Percentiles rank a stretch among this genome's conserved stretches.
Evolutionary conservation across 2,888 invertebrate species (phyloP).

Genomic region (Drosophila antonietae): DNA sequence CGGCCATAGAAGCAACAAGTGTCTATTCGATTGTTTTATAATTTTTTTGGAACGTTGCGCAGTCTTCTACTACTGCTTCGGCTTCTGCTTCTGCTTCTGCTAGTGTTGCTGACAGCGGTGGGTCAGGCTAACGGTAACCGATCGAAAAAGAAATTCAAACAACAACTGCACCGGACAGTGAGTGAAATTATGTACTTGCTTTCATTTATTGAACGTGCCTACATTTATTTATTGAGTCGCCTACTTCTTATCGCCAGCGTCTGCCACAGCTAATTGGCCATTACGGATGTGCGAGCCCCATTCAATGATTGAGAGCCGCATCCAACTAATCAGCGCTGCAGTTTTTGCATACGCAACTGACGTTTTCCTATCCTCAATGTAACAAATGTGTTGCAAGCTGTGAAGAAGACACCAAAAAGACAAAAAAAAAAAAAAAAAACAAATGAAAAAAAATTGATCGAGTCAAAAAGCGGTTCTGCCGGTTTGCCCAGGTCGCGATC

Average conservation of each 20-base stretch:
- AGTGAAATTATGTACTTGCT: constrained; percentile 67
- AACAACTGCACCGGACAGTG: constrained; percentile 41
- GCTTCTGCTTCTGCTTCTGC: neutral
- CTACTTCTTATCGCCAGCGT: constrained; percentile 35
- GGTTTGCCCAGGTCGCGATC: constrained; percentile 75
- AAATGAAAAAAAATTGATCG: constrained; percentile 23
- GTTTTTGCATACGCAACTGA: constrained; percentile 45
- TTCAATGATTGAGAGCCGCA: constrained; percentile 9
- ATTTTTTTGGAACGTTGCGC: constrained; percentile 25
- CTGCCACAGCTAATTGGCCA: constrained; percentile 36
- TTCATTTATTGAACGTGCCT: constrained; percentile 54
- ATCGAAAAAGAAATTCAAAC: constrained; percentile 72
- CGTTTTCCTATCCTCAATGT: constrained; percentile 28
- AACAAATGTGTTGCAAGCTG: constrained; percentile 47
- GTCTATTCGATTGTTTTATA: constrained; percentile 36
- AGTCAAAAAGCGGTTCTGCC: constrained; percentile 73
- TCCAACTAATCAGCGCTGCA: constrained; percentile 20
- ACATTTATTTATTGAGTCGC: constrained; percentile 21
- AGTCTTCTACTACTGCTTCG: constrained; percentile 23
- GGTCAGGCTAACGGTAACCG: constrained; percentile 72
- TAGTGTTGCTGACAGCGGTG: constrained; percentile 45
- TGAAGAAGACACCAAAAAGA: constrained; percentile 45
- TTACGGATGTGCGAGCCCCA: constrained; percentile 24
- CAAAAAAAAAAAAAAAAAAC: constrained; percentile 21
- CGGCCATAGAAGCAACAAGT: constrained; percentile 53